Conservation (phyloP, 2,888 invertebrate species). For the Tolmerus cingulatus region DNA sequence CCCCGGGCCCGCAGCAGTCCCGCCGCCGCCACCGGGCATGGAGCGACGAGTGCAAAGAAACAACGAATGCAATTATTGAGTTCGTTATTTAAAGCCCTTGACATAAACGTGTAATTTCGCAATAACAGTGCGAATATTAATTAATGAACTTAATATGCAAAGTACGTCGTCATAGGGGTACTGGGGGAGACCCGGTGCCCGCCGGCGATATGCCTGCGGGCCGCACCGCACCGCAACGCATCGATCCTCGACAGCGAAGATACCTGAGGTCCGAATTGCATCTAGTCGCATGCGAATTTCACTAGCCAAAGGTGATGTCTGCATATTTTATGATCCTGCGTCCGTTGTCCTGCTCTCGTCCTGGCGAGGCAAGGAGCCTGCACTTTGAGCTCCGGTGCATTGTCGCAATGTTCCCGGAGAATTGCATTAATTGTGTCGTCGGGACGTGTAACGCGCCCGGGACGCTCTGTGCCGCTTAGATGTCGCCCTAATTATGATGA, state of each 20-base stretch:
- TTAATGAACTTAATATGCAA: constrained; percentile 42
- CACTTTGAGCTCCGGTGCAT: not conserved
- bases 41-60: constrained; percentile 33
- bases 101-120: constrained; percentile 41
- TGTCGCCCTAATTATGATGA: constrained; percentile 30
- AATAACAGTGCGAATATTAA: constrained; percentile 41
- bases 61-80: constrained; percentile 42
- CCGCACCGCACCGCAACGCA: not conserved
- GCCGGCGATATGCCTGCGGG: not conserved
- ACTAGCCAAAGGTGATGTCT: constrained; percentile 28
- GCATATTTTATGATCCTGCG: constrained; percentile 35
- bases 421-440: constrained; percentile 15
- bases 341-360: not conserved
- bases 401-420: constrained; percentile 17
- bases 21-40: not conserved
- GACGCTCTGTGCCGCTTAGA: not conserved
- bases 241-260: not conserved
- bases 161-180: constrained; percentile 34
- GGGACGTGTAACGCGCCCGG: not conserved
- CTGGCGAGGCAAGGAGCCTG: not conserved
- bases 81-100: constrained; percentile 42
- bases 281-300: constrained; percentile 8
- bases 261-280: not conserved
- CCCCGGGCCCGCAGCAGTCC: not conserved
- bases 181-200: not conserved